Percentiles rank a stretch among this genome's conserved stretches.
These are phyloP conservation scores for Dolichoris vasculosae DNA, from an alignment of 1,140 invertebrate species.

Conservation along the genomic window DNA sequence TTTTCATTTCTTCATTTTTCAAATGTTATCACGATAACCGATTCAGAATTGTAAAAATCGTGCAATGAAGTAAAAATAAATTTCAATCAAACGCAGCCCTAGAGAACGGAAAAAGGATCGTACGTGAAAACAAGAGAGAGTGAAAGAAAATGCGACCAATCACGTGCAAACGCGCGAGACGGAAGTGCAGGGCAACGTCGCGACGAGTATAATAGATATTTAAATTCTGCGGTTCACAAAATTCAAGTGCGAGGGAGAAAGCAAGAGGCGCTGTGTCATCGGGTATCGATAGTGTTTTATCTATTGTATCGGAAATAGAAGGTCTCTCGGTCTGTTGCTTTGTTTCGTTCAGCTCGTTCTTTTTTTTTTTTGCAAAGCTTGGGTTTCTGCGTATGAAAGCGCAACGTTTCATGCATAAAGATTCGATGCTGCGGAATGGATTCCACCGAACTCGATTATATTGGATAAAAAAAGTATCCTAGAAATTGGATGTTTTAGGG, in stretches of 20 bases:
- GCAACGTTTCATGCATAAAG: constrained; percentile 49
- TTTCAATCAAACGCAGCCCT: constrained; percentile 50
- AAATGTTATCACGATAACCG: constrained; percentile 52
- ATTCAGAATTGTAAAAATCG: constrained; percentile 52
- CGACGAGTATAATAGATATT: constrained; percentile 67
- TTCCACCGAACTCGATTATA: constrained; percentile 43
- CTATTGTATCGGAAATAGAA: constrained; percentile 61
- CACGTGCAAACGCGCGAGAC: constrained; percentile 54
- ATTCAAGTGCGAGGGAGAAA: constrained; percentile 45
- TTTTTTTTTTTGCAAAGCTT: constrained; percentile 5
- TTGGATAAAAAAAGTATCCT: not conserved
- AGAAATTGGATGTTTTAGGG: constrained; percentile 10
- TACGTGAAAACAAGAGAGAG: constrained; percentile 25
- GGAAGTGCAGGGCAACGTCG: constrained; percentile 57
- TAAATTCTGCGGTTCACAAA: constrained; percentile 68
- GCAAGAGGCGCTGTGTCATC: constrained; percentile 28
- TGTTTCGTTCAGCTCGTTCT: constrained; percentile 17
- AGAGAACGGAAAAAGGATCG: constrained; percentile 10
- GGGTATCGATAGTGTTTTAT: constrained; percentile 60
- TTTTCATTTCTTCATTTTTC: constrained; percentile 13
- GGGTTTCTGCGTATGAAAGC: constrained; percentile 8
- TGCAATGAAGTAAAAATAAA: constrained; percentile 59
- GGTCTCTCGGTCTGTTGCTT: constrained; percentile 29
- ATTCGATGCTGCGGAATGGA: constrained; percentile 30
- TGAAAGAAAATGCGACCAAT: constrained; percentile 45